Evolutionary conservation across 2,113 vertebrate genomes (phyloP).

Genomic region (Mola mola): DNA sequence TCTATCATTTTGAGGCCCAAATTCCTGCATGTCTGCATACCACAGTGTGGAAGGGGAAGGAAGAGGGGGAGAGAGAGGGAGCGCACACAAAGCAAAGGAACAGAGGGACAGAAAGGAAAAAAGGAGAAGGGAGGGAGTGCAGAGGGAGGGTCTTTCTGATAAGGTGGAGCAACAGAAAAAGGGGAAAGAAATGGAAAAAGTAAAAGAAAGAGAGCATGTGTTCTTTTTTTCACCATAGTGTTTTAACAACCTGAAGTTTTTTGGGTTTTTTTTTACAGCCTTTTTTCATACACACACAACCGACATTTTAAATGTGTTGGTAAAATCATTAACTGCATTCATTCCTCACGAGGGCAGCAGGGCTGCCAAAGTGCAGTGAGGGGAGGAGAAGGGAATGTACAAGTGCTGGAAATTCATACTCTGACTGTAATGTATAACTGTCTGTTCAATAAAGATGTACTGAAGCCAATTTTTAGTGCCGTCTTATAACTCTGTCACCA

Average conservation of each 20-base stretch:
- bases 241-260: conserved; percentile 11
- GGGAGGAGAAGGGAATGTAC: not conserved
- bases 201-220: conserved; percentile 12
- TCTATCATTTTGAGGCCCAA: conserved; percentile 81
- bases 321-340: conserved; percentile 33
- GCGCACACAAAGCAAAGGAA: conserved; percentile 51
- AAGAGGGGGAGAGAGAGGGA: conserved; percentile 13
- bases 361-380: conserved; percentile 6
- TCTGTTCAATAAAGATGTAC: conserved; percentile 6
- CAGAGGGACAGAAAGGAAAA: conserved; percentile 47
- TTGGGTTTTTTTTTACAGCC: not conserved
- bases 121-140: conserved; percentile 38
- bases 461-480: conserved; percentile 33
- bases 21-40: conserved; percentile 84
- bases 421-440: no score
- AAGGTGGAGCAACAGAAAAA: conserved; percentile 54
- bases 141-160: conserved; percentile 56
- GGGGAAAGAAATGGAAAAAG: conserved; percentile 25
- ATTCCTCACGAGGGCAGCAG: conserved; percentile 26
- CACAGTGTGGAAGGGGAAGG: conserved; percentile 60
- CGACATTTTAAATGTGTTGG: conserved; percentile 5
- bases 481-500: conserved; percentile 18
- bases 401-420: no score
- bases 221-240: conserved; percentile 11
- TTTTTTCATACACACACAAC: conserved; percentile 16